Evolutionary conservation across 2,113 vertebrate genomes (phyloP).

Genomic region (Melospiza georgiana): DNA sequence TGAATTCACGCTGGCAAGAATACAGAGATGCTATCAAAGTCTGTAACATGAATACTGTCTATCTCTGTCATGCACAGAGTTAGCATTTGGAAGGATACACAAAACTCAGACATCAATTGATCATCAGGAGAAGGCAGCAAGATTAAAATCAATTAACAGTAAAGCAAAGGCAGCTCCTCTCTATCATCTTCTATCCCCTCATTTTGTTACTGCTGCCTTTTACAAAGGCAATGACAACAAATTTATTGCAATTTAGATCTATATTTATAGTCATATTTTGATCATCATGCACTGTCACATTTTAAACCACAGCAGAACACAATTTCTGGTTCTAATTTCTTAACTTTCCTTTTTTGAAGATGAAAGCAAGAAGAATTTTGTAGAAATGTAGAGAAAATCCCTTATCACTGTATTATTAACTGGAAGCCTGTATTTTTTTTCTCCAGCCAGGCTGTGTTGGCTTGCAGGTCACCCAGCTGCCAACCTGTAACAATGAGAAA

Average conservation of each 20-base stretch:
- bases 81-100: not conserved
- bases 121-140: not conserved
- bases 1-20: not conserved
- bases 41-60: not conserved
- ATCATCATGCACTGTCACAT: not conserved
- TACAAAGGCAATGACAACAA: not conserved
- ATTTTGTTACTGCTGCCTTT: not conserved
- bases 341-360: not conserved
- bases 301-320: not conserved
- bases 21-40: not conserved
- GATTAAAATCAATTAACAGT: constrained; percentile 7
- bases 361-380: not conserved
- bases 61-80: not conserved
- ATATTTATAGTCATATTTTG: not conserved
- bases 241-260: not conserved
- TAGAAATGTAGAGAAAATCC: not conserved
- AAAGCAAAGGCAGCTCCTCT: not conserved
- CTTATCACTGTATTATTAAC: not conserved
- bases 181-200: not conserved
- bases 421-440: not conserved
- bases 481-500: not conserved
- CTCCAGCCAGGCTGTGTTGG: not conserved
- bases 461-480: not conserved
- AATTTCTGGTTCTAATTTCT: not conserved
- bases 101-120: not conserved